These are phyloP conservation scores for Syrista parreyssii DNA, from an alignment of 2,888 invertebrate species.

Conservation along the genomic window DNA sequence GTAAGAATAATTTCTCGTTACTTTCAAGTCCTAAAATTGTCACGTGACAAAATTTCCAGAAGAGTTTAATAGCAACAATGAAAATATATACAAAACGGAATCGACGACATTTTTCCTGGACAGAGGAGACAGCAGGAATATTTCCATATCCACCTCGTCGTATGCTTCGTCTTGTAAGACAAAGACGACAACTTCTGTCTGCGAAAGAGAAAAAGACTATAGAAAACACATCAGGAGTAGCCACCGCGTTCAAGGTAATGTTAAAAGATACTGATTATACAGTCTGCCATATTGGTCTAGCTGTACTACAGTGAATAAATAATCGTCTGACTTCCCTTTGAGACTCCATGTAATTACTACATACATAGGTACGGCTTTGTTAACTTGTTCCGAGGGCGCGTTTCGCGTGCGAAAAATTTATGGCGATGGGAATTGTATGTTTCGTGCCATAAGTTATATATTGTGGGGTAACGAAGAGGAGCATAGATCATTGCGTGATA, in stretches of 20 bases:
- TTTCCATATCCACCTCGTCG: constrained; percentile 5
- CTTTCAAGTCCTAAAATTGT: background rate
- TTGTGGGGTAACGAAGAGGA: constrained; percentile 55
- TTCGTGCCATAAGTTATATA: constrained; percentile 57
- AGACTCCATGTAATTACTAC: background rate
- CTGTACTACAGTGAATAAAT: background rate
- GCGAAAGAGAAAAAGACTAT: background rate
- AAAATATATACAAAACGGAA: constrained; percentile 24
- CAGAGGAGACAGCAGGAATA: constrained; percentile 35
- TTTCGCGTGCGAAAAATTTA: constrained; percentile 57
- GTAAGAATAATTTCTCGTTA: background rate
- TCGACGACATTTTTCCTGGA: constrained; percentile 29
- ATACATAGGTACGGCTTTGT: constrained; percentile 46
- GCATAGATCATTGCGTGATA: constrained; percentile 46
- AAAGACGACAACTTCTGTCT: background rate
- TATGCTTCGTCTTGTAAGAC: background rate
- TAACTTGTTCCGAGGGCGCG: constrained; percentile 52
- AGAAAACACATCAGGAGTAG: background rate
- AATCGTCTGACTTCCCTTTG: background rate
- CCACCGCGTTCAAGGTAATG: background rate
- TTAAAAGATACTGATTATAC: background rate
- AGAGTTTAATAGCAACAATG: constrained; percentile 34
- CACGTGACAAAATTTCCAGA: constrained; percentile 21
- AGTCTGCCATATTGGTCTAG: background rate
- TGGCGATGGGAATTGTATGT: constrained; percentile 61